Evolutionary conservation across 2,888 invertebrate species (phyloP), one percentile per base, ranked within the genome.

Genomic region (Thecophora atra): DNA sequence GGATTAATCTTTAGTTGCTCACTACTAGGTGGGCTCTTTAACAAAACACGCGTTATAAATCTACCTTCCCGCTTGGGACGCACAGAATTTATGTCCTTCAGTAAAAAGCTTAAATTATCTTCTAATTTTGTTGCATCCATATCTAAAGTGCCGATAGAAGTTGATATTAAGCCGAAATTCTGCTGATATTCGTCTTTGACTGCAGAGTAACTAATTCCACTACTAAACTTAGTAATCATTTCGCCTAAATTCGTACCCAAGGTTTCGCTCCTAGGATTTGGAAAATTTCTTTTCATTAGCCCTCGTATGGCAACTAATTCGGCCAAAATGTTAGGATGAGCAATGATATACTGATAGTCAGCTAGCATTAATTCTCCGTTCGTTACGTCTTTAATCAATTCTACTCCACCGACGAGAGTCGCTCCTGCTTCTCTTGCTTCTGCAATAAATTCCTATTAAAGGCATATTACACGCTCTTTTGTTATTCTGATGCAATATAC

Each of bases 281-380:
- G 96, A 85, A 94, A 95, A 79, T 90, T 91, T 74, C 88, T 90
- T 80, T 92, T 94, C 89, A 96, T 88, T 60, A 96, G 82, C 2
- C 95, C 96, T 75, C 94, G 89, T 72, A 96, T 87, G 0, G 90
- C 88, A 1, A 93, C 90, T 51, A 96, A 81, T 68, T 96, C 95
- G 0, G 93, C 90, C 65, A 95, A 84, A 74, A 96, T 93, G 81
- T 92, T 91, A 0, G 94, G 92, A 87, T 96, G 94, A 0, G 94
- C 93, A 17, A 96, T 87, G 8, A 94, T 82, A 80, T 89, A 91
- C 79, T 94, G 91, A 81, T 91, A 96, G 77, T 96, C 94, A 5
- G 88, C 86, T 2, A 92, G 79, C 71, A 89, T 87, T 4, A 94
- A 81, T 76, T 90, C 88, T n/a, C 94, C 94, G 80, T 88, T 91